Evolutionary conservation across 1,140 invertebrate genomes (phyloP).

Genomic region (Bombus superbus): DNA sequence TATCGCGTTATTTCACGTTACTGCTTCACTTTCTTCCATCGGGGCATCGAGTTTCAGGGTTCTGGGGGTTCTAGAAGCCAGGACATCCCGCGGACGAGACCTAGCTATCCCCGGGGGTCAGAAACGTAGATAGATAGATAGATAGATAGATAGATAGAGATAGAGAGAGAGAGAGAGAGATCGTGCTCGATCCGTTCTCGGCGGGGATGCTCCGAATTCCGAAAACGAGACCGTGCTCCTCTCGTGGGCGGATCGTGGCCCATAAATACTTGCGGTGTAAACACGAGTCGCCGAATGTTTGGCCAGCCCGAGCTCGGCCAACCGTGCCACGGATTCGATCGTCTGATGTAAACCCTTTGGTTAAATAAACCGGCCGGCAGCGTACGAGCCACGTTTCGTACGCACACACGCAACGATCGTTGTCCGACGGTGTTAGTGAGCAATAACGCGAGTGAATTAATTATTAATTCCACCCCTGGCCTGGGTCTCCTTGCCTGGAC

Average conservation of each 20-base stretch:
- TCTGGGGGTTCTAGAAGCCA: conserved; percentile 14
- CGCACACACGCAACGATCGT: conserved; percentile 2
- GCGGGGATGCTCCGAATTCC: conserved; percentile 67
- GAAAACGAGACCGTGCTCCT: conserved; percentile 62
- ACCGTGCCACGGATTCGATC: conserved; percentile 68
- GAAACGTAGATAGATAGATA: conserved; percentile 4
- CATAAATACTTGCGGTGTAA: conserved; percentile 80
- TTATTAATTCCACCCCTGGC: conserved; percentile 21
- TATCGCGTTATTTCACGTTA: neutral
- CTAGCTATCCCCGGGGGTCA: conserved; percentile 43
- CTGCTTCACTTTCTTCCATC: neutral
- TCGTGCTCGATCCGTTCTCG: conserved; percentile 53
- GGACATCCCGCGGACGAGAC: conserved; percentile 20
- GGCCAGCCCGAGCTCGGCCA: conserved; percentile 66
- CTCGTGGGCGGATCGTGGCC: conserved; percentile 77
- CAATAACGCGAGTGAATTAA: conserved; percentile 30
- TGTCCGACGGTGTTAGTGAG: neutral
- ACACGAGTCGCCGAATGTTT: conserved; percentile 76
- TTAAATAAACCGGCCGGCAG: conserved; percentile 70
- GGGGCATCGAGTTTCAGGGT: conserved; percentile 11
- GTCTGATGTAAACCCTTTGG: conserved; percentile 74
- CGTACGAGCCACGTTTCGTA: neutral
- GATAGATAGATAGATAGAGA: no score
- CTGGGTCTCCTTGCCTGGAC: no score
- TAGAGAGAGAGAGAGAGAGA: conserved; percentile 7